phyloP scores from a whole-genome alignment of 2,797 vertebrate species.

The Notolabrus celidotus region DNA sequence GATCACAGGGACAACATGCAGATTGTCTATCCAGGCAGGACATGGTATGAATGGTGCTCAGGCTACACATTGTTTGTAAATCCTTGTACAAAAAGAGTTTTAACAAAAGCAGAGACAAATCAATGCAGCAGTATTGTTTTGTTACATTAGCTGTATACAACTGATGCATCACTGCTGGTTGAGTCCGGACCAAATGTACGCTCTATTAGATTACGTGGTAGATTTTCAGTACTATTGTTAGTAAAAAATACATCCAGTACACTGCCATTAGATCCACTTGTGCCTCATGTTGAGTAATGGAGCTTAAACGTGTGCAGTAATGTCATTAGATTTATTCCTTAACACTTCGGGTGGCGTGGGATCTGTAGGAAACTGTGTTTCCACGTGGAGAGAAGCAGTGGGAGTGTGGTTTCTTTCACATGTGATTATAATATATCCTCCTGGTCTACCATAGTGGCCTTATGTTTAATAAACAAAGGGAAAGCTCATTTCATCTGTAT shows the following conservation, averaged over 20 bases:
- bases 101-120: slow-evolving; percentile 52
- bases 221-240: slow-evolving; percentile 56
- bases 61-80: slow-evolving; percentile 61
- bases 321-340: slow-evolving; percentile 56
- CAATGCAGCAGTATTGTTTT: slow-evolving; percentile 66
- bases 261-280: slow-evolving; percentile 73
- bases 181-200: slow-evolving; percentile 79
- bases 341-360: slow-evolving; percentile 48
- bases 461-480: slow-evolving; percentile 81
- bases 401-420: slow-evolving; percentile 53
- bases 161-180: slow-evolving; percentile 71
- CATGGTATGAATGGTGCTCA: slow-evolving; percentile 37
- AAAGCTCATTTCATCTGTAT: slow-evolving; percentile 55
- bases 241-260: slow-evolving; percentile 55
- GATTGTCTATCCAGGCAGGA: slow-evolving; percentile 29
- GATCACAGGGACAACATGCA: slow-evolving; percentile 40
- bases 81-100: slow-evolving; percentile 61
- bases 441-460: slow-evolving; percentile 87
- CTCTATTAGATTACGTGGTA: slow-evolving; percentile 53
- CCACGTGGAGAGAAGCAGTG: slow-evolving; percentile 21
- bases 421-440: slow-evolving; percentile 63
- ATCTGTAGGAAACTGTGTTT: slow-evolving; percentile 58
- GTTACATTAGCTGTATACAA: slow-evolving; percentile 51
- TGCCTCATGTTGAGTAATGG: slow-evolving; percentile 80
- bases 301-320: slow-evolving; percentile 71